A percentile compares a stretch with the other conserved stretches of the same genome.
phyloP scores from a whole-genome alignment of 2,888 invertebrate species.

The Lagria hirta region DNA sequence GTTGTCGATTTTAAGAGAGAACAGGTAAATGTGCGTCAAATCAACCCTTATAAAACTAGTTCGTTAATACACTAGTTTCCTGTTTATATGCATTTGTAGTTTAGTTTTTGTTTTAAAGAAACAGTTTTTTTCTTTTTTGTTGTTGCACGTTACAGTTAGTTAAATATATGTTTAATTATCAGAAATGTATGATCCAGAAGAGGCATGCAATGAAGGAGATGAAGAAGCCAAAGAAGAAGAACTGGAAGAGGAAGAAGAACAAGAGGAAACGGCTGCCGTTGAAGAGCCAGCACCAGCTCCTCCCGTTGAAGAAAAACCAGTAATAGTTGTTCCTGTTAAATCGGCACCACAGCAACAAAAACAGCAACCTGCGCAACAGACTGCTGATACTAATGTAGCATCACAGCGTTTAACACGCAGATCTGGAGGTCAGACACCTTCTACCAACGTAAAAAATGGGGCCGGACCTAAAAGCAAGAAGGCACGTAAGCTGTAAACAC shows the following conservation, averaged over 20 bases:
- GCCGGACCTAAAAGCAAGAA: constrained; percentile 49
- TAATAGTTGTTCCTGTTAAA: constrained; percentile 39
- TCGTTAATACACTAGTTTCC: no score
- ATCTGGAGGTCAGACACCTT: constrained; percentile 33
- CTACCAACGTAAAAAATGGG: constrained; percentile 44
- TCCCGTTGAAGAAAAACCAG: constrained; percentile 44
- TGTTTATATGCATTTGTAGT: no score
- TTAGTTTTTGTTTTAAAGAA: no score
- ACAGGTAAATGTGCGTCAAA: no score
- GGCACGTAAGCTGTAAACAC: constrained; percentile 27
- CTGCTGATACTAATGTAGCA: constrained; percentile 28
- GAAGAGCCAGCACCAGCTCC: constrained; percentile 51
- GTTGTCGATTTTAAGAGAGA: no score
- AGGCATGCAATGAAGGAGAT: constrained; percentile 44
- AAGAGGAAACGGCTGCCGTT: constrained; percentile 8
- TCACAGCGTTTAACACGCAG: constrained; percentile 41
- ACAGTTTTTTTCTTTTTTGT: not conserved
- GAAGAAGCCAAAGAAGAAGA: constrained; percentile 46
- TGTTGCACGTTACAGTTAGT: not conserved
- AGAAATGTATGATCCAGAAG: constrained; percentile 52
- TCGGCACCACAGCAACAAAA: constrained; percentile 40
- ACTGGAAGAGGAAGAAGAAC: constrained; percentile 49
- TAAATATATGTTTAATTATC: no score
- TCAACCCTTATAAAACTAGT: no score
- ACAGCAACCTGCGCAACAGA: constrained; percentile 29